A percentile compares a stretch with the other conserved stretches of the same genome.
These are phyloP conservation scores for Drosophila tanythrix DNA, from an alignment of 2,888 invertebrate genomes.

Conservation along the genomic window DNA sequence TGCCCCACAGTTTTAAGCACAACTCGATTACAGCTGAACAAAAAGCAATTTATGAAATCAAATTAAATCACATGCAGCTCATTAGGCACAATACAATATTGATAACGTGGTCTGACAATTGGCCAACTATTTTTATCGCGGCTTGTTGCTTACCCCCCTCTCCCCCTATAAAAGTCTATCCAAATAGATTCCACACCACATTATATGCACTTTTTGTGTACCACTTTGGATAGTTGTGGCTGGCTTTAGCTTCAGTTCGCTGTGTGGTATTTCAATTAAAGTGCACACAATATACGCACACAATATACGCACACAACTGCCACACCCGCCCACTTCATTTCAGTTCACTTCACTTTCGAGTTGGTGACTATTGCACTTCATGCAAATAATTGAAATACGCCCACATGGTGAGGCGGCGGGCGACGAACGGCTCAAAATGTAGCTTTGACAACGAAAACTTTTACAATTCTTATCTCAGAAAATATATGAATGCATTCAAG, in stretches of 20 bases:
- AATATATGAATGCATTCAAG: conserved; percentile 24
- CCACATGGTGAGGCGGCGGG: conserved; percentile 48
- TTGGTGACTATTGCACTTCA: conserved; percentile 55
- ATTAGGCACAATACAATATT: conserved; percentile 32
- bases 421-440: conserved; percentile 39
- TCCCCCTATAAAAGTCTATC: conserved; percentile 6
- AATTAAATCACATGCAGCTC: conserved; percentile 55
- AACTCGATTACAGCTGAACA: conserved; percentile 3
- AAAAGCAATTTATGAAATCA: conserved; percentile 21
- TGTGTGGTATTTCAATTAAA: conserved; percentile 74
- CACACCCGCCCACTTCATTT: conserved; percentile 9
- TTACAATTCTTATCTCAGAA: conserved; percentile 52
- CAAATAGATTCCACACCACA: conserved; percentile 9
- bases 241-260: conserved; percentile 26
- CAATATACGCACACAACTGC: conserved; percentile 18
- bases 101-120: conserved; percentile 33
- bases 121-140: conserved; percentile 37
- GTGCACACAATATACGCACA: conserved; percentile 53
- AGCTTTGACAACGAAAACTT: conserved; percentile 60
- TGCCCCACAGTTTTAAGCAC: neutral
- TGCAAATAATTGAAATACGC: conserved; percentile 75
- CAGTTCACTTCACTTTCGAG: conserved; percentile 8
- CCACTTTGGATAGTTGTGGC: conserved; percentile 7
- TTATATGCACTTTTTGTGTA: conserved; percentile 20
- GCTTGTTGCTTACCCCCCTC: neutral